phyloP scores from a whole-genome alignment of 53 echinoderm and acorn worm species.

The Temnopleurus reevesii region DNA sequence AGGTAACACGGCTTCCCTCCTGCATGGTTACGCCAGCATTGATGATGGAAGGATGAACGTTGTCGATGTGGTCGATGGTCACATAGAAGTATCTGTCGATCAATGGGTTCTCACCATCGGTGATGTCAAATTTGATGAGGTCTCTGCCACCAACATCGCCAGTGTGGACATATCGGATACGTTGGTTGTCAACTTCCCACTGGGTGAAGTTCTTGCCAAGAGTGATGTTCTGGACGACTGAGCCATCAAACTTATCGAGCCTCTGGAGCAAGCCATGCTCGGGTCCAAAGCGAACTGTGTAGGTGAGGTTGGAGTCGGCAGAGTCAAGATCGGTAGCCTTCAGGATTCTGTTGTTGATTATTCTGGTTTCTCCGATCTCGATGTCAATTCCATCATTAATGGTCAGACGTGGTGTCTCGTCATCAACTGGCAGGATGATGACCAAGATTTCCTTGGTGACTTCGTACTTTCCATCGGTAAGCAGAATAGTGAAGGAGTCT shows the following conservation, averaged over 20 bases:
- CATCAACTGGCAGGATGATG: constrained; percentile 77
- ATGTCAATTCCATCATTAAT: constrained; percentile 95
- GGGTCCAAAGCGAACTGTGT: constrained; percentile 77
- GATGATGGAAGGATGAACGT: constrained; percentile 89
- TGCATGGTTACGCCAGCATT: constrained; percentile 95
- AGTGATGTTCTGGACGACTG: constrained; percentile 85
- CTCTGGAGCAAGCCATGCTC: constrained; percentile 83
- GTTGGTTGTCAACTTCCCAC: constrained; percentile 95
- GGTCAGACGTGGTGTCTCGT: constrained; percentile 94
- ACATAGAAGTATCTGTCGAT: constrained; percentile 98
- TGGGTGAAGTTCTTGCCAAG: constrained; percentile 93
- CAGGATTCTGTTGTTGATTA: constrained; percentile 88
- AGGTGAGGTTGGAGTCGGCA: constrained; percentile 92
- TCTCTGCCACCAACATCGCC: constrained; percentile 81
- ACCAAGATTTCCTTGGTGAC: constrained; percentile 75
- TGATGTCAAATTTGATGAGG: constrained; percentile 98
- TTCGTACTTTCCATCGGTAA: constrained; percentile 97
- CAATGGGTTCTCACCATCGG: constrained; percentile 90
- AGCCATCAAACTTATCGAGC: constrained; percentile 70
- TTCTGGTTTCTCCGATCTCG: constrained; percentile 76
- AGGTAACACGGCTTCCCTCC: constrained; percentile 90
- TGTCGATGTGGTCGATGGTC: constrained; percentile 84
- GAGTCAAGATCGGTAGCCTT: constrained; percentile 97
- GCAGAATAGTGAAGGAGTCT: constrained; percentile 83
- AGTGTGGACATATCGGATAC: constrained; percentile 88